Evolutionary conservation across 2,888 invertebrate genomes (phyloP).

Genomic region (Exephanes ischioxanthus): DNA sequence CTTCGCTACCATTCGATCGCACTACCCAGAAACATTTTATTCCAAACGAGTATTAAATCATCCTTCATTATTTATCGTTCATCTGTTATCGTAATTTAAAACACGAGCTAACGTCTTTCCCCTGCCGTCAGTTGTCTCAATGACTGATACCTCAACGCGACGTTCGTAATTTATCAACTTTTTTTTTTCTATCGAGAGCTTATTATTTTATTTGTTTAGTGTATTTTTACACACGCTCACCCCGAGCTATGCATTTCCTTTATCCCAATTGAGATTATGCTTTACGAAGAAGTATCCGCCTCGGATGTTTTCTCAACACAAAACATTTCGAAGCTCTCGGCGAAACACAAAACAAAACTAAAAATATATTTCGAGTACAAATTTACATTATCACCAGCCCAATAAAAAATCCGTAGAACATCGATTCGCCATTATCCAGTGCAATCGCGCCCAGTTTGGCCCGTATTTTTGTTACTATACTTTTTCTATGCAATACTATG

Average conservation of each 20-base stretch:
- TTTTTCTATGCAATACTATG: slow-evolving; percentile 41
- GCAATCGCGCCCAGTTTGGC: slow-evolving; percentile 29
- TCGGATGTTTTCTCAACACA: background rate
- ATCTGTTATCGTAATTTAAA: background rate
- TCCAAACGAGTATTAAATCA: background rate
- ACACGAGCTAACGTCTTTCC: background rate
- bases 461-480: slow-evolving; percentile 21
- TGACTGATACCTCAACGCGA: background rate
- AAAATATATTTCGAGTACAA: slow-evolving; percentile 54
- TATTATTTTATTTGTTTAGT: background rate
- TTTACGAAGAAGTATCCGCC: background rate
- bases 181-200: background rate
- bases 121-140: background rate
- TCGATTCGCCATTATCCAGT: slow-evolving; percentile 32
- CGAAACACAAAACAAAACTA: background rate
- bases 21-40: background rate
- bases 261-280: background rate
- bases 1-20: background rate
- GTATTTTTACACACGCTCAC: background rate
- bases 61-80: background rate
- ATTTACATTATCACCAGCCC: slow-evolving; percentile 27
- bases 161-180: background rate
- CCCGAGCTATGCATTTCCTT: background rate
- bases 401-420: slow-evolving; percentile 30
- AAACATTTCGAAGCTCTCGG: background rate